Evolutionary conservation across 1,140 invertebrate species (phyloP), one percentile per base, ranked within the genome.

Genomic region (Cotesia vestalis): DNA sequence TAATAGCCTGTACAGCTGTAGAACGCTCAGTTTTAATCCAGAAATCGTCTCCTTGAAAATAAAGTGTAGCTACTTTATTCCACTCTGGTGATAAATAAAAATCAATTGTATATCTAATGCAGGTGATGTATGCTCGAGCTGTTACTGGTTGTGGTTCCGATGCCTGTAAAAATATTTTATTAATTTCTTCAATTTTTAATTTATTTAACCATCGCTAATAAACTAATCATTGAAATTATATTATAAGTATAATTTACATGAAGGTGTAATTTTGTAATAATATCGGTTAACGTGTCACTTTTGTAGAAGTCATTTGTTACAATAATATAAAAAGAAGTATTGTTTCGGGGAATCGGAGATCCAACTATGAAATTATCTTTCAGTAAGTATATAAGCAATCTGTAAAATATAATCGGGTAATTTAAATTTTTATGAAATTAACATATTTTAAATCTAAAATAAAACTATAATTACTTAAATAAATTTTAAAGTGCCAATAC

Each of bases 111-210:
- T 55, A 55, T 55, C 17, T 55, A n/a, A 55, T 14, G 17, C 53
- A 55, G 17, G 12, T 55, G 12, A 55, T 55, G 17, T 55, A 55
- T 55, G 53, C 53, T 17, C 17, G 53, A 14, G 12, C n/a, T 14
- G 53, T 55, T 5, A 55, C 53, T 55, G 53, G 53, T n/a, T 55
- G 53, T 55, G 53, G 53, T 17, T 55, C 53, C n/a, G 53, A 55
- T n/a, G 17, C 17, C 53, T 55, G n/a, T 14, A 55, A n/a, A 55
- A 14, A 55, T 14, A 55, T 14, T 55, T 14, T n/a, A 55, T 14
- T 12, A 5, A 55, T 14, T 14, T 55, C 4, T 55, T 4, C 12
- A 55, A 5, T 14, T n/a, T 4, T 14, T 17, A 55, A 55, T 55
- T 27, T 27, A 27, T 27, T 27, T 27, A 2, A 27, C 3, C 27